These are phyloP conservation scores for Lordiphosa andalusiaca DNA, from an alignment of 2,888 invertebrate species.

Conservation along the genomic window DNA sequence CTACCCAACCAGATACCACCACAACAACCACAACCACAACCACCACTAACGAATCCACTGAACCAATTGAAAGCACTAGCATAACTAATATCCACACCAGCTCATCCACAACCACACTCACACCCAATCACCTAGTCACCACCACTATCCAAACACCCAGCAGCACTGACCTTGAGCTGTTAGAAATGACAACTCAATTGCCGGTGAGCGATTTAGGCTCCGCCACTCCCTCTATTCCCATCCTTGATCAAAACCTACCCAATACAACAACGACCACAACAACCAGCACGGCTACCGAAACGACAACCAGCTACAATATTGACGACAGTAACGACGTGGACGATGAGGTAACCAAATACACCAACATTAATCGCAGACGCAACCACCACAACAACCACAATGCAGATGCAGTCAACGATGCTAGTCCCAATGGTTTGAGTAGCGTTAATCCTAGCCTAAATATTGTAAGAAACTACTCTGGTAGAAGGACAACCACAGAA, in stretches of 20 bases:
- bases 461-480: conserved; percentile 63
- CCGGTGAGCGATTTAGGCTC: conserved; percentile 30
- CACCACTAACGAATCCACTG: conserved; percentile 70
- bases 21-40: conserved; percentile 40
- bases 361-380: conserved; percentile 51
- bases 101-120: conserved; percentile 55
- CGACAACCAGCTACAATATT: conserved; percentile 36
- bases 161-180: conserved; percentile 34
- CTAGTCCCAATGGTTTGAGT: conserved; percentile 74
- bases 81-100: conserved; percentile 36
- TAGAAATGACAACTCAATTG: conserved; percentile 35
- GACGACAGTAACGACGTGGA: conserved; percentile 41
- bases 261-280: conserved; percentile 31
- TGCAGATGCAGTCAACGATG: conserved; percentile 54
- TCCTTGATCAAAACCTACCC: conserved; percentile 21
- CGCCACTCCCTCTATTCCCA: conserved; percentile 18
- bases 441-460: conserved; percentile 59
- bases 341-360: conserved; percentile 50
- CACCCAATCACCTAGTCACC: conserved; percentile 49
- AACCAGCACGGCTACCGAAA: conserved; percentile 21
- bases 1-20: conserved; percentile 31
- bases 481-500: conserved; percentile 64
- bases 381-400: conserved; percentile 46
- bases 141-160: conserved; percentile 37
- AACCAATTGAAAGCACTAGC: conserved; percentile 73